Base-by-base conservation (phyloP, 2,113 vertebrate genomes). In the Nansenia antarctica region DNA sequence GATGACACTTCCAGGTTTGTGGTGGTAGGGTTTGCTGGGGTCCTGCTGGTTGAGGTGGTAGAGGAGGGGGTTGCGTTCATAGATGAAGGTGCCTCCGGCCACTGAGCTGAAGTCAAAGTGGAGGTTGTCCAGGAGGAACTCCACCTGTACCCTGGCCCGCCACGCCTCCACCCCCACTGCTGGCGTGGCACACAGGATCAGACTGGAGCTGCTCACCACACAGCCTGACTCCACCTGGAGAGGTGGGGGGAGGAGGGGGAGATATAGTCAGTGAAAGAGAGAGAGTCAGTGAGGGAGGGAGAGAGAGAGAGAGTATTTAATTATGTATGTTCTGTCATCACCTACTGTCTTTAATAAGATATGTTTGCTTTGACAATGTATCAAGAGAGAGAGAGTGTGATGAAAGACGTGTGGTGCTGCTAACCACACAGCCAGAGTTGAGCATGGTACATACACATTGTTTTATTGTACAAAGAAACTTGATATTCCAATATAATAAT, bases 1-100 rank as follows among this genome's bases (percentile, higher is more conserved):
- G 58, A 99, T 95, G 89, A 98, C 94, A 3, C 96, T 99, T 70
- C 96, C 96, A 0, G 96, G 96, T 70, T 97, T 99, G 90, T 98
- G 95, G 24, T 95, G 92, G 87, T 97, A 98, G 0, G 96, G 96
- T 2, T 90, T 90, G 80, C 86, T 90, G 29, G 92, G 92, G 69
- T 96, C 93, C 24, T 96, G 94, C 1, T 87, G 90, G 82, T 95
- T 98, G 53, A 98, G 81, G 0, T 87, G 86, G 70, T 90, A 92
- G 31, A 99, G 90, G 34, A 81, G 84, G 0, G 97, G 96, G 77
- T 99, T 93, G 11, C 91, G 86, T 78, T 97, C 94, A 0, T 99
- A 99, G 45, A 91, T 94, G 88, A 99, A 99, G 12, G 91, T 88
- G 32, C 86, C 89, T 0, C 86, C 90, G 67, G 91, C 94, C 74